Conservation (phyloP, 2,888 invertebrate genomes). For the Hoplodrina ambigua region DNA sequence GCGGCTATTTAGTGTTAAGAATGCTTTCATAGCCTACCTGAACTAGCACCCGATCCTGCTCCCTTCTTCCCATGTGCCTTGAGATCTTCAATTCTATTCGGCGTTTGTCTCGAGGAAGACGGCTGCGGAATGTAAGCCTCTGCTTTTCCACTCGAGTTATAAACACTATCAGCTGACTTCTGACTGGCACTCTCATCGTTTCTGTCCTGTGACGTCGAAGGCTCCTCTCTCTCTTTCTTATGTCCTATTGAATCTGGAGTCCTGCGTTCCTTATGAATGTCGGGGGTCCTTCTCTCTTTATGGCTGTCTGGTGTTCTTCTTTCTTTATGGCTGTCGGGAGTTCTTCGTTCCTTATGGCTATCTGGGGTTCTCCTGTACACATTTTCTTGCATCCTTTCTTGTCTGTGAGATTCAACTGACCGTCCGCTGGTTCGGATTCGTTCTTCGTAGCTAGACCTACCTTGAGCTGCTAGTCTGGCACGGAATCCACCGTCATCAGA, state of each 20-base stretch:
- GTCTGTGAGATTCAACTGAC: conserved; percentile 79
- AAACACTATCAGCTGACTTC: conserved; percentile 90
- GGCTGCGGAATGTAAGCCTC: conserved; percentile 85
- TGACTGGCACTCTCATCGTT: conserved; percentile 87
- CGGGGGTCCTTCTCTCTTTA: conserved; percentile 77
- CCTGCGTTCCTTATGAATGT: conserved; percentile 77
- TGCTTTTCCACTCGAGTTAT: conserved; percentile 88
- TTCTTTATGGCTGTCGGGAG: conserved; percentile 77
- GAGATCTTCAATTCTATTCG: conserved; percentile 87
- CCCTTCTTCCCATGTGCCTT: conserved; percentile 86
- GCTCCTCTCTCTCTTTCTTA: conserved; percentile 77
- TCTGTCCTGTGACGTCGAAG: conserved; percentile 75
- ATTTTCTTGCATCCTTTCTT: conserved; percentile 75
- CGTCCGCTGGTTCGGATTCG: conserved; percentile 86
- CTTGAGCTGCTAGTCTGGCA: conserved; percentile 82
- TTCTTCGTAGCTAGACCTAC: conserved; percentile 84
- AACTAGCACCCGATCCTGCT: conserved; percentile 91
- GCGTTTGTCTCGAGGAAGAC: conserved; percentile 86
- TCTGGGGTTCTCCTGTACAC: conserved; percentile 84
- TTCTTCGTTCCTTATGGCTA: conserved; percentile 76
- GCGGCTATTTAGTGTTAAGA: too few relatives aligned
- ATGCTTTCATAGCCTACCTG: conserved; percentile 76
- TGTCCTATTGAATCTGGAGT: conserved; percentile 80
- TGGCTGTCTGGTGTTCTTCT: conserved; percentile 77
- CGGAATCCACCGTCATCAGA: conserved; percentile 92